Base-by-base conservation (phyloP, 2,113 vertebrate genomes). In the Hiodon alosoides region DNA sequence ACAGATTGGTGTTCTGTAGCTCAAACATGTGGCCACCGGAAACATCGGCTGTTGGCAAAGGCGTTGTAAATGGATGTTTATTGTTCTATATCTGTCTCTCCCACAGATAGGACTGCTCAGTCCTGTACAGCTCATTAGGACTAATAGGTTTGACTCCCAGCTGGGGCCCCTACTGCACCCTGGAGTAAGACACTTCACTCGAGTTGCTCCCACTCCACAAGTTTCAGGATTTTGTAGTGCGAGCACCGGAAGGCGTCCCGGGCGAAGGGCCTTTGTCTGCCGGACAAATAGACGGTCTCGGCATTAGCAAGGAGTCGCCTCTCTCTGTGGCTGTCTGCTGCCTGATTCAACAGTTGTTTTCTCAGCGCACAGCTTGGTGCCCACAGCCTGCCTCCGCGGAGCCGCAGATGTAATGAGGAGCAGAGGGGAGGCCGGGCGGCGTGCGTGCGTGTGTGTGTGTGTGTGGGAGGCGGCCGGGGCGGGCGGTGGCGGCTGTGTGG, bases 271-370 rank as follows among this genome's bases (percentile, higher is more conserved):
- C 55, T 59, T 4, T n/a, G 14, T 61, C 58, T 60, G 48, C 71
- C 47, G 31, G 14, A 14, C 47, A 52, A 17, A 50, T 3, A 16
- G 47, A 13, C 14, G 10, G 5, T 60, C 58, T 52, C 47, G 3
- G 5, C 11, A 17, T 71, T 46, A 46, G 69, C 17, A 16, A 17
- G 69, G 51, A 58, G 1, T 57, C 51, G 47, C 51, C 17, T 9
- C 61, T 51, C 51, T 51, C 53, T 17, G 7, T 55, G 72, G 52
- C 50, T 65, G 72, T 47, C 62, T 54, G 64, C 53, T 66, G 53
- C 64, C 73, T 74, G 52, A 48, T 67, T 74, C 73, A 74, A 52
- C 46, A 16, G 51, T 67, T 74, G 73, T 74, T 67, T 74, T 67
- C 61, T 67, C 51, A 47, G 52, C 54, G 47, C 72, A 48, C 62